Percentiles rank a stretch among this genome's conserved stretches.
These are phyloP conservation scores for Macrotus californicus DNA, from an alignment of 2,113 vertebrate genomes.

Conservation along the genomic window DNA sequence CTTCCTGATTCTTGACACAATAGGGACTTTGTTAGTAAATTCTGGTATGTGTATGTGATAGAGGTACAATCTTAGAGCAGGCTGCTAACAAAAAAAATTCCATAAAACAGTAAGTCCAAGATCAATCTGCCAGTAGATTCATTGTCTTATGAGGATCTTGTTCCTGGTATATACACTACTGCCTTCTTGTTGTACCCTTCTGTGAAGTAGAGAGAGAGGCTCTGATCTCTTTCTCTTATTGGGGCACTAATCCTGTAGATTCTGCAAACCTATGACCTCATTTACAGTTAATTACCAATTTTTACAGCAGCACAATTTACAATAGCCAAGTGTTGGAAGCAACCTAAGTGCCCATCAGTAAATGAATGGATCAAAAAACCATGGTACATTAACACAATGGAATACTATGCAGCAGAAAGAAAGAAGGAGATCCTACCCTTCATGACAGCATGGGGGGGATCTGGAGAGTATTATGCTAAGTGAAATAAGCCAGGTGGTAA, in stretches of 20 bases:
- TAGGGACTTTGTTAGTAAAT: background rate
- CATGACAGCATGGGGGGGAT: too few species aligned
- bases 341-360: too few species aligned
- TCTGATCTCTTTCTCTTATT: background rate
- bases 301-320: too few species aligned
- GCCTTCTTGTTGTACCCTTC: background rate
- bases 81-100: background rate
- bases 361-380: too few species aligned
- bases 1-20: background rate
- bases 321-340: too few species aligned
- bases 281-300: background rate
- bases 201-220: background rate
- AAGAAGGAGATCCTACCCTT: too few species aligned
- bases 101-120: background rate
- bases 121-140: background rate
- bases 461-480: too few species aligned
- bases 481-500: too few species aligned
- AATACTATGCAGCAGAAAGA: too few species aligned
- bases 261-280: background rate
- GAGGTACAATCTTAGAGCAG: background rate
- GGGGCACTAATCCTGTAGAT: background rate
- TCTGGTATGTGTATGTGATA: background rate
- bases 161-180: background rate
- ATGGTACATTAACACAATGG: too few species aligned
- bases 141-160: background rate